Base-by-base conservation (phyloP, 2,888 invertebrate species). In the Lissonota sp. region DNA sequence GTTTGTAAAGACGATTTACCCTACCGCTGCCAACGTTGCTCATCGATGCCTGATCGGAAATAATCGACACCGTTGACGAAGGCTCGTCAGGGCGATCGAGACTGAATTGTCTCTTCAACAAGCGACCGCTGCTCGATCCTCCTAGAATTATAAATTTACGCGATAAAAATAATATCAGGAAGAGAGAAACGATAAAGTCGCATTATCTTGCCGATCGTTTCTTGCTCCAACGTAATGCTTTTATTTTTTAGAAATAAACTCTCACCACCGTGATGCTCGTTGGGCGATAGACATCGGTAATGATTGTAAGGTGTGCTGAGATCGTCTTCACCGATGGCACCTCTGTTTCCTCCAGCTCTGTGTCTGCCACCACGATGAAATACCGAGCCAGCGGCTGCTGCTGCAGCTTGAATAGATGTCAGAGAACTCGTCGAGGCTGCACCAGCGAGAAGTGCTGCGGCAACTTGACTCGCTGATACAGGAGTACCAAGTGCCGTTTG, bases 241-340 rank as follows among this genome's bases (percentile, higher is more conserved):
- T 26, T 26, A 26, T 26, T 26, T 26, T 16, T 37, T n/a, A 10
- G n/a, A n/a, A 55, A 74, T 5, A 4, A 37, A 75, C 86, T 87
- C 82, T 87, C 82, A 89, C 91, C 90, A 0, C 57, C 26, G 51
- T 88, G 83, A 84, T 93, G 93, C 86, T 95, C 94, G 83, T 95
- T 95, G 6, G 95, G 95, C 87, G 95, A 95, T 26, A 95, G 93
- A 89, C 95, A 96, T 90, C 95, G 95, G 92, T 96, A 96, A 85
- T 96, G 95, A 88, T 95, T 95, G 91, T 96, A 97, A 2, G 96
- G 96, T 0, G 95, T 95, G 90, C 96, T 96, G 62, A 96, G 93
- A 87, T 96, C 96, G 86, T 94, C 94, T 85, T 94, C 94, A 67
- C 94, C 93, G 26, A 94, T 94, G 57, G 85, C 63, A 5, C 49